Evolutionary conservation across 2,797 vertebrate genomes (phyloP), one percentile per base, ranked within the genome.

Genomic region (Coregonus suidteri): DNA sequence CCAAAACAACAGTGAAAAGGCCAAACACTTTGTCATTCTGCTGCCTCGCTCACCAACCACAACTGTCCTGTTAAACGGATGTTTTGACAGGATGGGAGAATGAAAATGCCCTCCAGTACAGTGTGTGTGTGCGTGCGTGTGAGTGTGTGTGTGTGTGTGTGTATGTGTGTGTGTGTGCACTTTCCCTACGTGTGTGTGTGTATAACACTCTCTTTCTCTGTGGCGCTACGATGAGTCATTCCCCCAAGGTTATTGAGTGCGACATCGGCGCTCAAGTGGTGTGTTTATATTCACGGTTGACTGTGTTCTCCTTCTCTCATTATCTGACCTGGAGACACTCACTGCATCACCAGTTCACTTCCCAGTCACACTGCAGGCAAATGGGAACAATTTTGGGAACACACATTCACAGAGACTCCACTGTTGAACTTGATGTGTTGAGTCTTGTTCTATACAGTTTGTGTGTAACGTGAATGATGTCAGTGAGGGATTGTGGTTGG

Each of bases 81-180:
- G 77, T 82, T 84, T 79, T 85, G 78, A 86, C 82, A 88, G 78
- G 68, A 47, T 71, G 51, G 73, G 74, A 76, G 73, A 80, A 77
- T 65, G 73, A 47, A 52, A 65, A 59, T 71, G 73, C 65, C 77
- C 74, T 78, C 56, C 66, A 62, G 74, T 81, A 37, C 78, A 56
- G 65, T 54, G 30, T 54, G 30, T 14, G 51, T 34, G 59, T 52
- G 62, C 31, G 6, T 3, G 6, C 25, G 25, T 25, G 31, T 64
- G 54, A 37, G 31, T 64, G 73, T 62, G 73, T 64, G 73, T 74
- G 54, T 20, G 54, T 41, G 25, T 25, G 0, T 25, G 25, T 25
- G 1, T n/a, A n/a, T n/a, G 25, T 25, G 25, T 25, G 54, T 74
- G 30, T 62, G 73, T 73, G 71, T 56, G 51, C 20, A 4, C 20